phyloP scores from a whole-genome alignment of 92 coral and sea anemone species.

The Epizoanthus stellaris region DNA sequence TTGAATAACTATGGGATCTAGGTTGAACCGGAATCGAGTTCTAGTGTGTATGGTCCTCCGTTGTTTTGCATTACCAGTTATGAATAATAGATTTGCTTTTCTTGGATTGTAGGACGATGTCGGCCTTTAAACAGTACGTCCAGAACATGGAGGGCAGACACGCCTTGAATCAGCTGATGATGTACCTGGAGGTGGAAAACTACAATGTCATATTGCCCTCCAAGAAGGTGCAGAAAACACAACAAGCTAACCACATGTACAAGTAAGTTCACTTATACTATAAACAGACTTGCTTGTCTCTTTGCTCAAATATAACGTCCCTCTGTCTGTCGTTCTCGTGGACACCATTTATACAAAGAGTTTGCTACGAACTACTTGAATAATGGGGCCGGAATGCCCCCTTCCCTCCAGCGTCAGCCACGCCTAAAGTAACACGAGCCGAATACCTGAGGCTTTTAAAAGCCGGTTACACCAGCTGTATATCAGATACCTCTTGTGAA shows the following conservation, averaged over 20 bases:
- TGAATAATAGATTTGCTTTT: neutral
- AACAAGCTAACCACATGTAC: constrained; percentile 84
- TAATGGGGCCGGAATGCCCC: no score
- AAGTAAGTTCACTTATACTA: constrained; percentile 60
- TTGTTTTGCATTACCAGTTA: neutral
- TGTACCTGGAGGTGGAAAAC: constrained; percentile 93
- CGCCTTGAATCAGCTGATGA: constrained; percentile 83
- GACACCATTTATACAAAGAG: neutral
- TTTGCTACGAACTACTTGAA: neutral
- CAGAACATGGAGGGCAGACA: constrained; percentile 98
- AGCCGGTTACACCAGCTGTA: no score
- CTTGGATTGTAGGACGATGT: constrained; percentile 69
- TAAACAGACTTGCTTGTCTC: no score
- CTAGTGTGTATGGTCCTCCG: neutral
- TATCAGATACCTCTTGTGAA: neutral
- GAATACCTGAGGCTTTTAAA: neutral
- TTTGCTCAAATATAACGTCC: neutral
- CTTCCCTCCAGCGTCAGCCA: no score
- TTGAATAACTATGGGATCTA: no score
- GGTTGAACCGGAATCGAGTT: no score
- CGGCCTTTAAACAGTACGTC: constrained; percentile 93
- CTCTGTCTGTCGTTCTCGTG: no score
- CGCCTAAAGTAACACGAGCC: no score
- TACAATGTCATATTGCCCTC: constrained; percentile 84
- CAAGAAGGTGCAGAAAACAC: constrained; percentile 76